Base-by-base conservation (phyloP, 2,797 vertebrate genomes). In the Cuniculus paca region DNA sequence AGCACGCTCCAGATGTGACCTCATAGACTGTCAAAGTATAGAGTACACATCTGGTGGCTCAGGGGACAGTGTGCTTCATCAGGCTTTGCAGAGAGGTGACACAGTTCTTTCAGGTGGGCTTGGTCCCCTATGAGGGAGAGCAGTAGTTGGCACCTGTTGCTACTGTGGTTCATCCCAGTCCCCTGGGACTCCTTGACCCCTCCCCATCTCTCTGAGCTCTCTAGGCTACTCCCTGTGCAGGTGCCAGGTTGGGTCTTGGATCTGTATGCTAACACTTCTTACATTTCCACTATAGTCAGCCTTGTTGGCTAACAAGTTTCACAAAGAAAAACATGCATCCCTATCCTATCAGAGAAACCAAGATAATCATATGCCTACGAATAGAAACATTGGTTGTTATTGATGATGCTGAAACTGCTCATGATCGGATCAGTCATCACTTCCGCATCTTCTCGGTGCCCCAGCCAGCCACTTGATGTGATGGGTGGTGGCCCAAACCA, bases 321-420 rank as follows among this genome's bases (percentile, higher is more conserved):
- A 54, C 36, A 80, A 93, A 74, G 82, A 95, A 68, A 86, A 90
- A n/a, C 14, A 16, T 50, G 42, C 48, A 60, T 92, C 58, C 60
- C 70, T 83, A 20, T 75, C 82, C 94, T 68, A 91, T 78, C 50
- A 50, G 68, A 75, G 83, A 74, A 95, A 86, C 70, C 54, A 90
- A 89, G 89, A 68, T 61, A 90, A 87, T 17, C 22, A 63, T 52
- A 52, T 42, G 42, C 85, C 31, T 16, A 89, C 63, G 70, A 82
- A 39, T 68, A 72, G 63, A 88, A 94, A 70, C 63, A 54, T 60
- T 52, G 70, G 6, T 87, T 77, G 34, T 85, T n/a, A 70, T 16
- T 39, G 80, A 77, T 48, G 36, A 36, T 63, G 39, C 20, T 58
- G 83, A 39, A 39, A 5, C 34, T 70, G 52, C 65, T 52, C 6